Percentiles rank a stretch among this genome's conserved stretches.
Evolutionary conservation across 2,113 vertebrate species (phyloP).

Genomic region (Microcebus jonahi): DNA sequence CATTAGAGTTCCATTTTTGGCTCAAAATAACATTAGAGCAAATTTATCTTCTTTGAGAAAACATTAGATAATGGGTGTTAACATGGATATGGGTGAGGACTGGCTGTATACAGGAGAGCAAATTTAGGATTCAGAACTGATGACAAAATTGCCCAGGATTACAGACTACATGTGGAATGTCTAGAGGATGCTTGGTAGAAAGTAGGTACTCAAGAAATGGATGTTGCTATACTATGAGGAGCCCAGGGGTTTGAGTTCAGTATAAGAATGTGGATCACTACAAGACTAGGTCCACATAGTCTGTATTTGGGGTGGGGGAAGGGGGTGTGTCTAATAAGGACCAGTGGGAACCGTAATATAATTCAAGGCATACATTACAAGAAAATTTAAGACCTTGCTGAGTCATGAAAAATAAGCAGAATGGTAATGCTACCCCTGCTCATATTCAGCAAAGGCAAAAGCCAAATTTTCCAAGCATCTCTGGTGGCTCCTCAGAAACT

Average conservation of each 20-base stretch:
- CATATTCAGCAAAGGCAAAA: slow-evolving; percentile 5
- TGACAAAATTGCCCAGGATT: neutral
- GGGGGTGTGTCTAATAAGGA: neutral
- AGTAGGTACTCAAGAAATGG: neutral
- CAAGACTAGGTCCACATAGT: neutral
- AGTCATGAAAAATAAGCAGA: slow-evolving; percentile 44
- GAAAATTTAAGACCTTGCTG: slow-evolving; percentile 31
- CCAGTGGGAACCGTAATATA: neutral
- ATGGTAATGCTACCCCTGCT: neutral
- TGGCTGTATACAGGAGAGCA: neutral
- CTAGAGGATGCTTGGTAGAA: neutral
- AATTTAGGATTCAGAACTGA: slow-evolving; percentile 16
- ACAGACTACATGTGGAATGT: neutral
- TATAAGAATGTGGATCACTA: neutral
- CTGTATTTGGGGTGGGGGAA: neutral
- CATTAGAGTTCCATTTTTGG: slow-evolving; percentile 34
- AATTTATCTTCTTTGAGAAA: slow-evolving; percentile 40
- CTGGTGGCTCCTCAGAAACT: neutral
- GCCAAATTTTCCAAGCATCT: slow-evolving; percentile 19
- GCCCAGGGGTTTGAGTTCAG: neutral
- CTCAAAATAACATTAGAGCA: slow-evolving; percentile 55
- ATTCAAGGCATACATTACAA: neutral
- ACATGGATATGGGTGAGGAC: neutral
- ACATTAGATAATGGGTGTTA: slow-evolving; percentile 5
- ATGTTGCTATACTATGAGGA: neutral